Conservation (phyloP, 2,113 vertebrate species). For the Leptocoma aspasia region DNA sequence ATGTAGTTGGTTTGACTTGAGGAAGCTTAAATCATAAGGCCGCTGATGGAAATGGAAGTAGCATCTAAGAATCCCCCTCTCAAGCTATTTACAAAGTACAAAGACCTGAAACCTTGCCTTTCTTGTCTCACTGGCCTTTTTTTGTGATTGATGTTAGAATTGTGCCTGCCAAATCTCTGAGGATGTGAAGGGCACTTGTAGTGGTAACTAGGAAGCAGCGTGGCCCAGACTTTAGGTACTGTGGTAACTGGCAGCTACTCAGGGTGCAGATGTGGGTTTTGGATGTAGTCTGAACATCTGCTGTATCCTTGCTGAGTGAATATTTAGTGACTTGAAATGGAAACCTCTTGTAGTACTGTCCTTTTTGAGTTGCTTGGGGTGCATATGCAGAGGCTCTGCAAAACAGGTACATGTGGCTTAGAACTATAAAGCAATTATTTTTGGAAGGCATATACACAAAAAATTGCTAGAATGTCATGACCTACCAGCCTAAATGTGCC, state of each 20-base stretch:
- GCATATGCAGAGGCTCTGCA: neutral
- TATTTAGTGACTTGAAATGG: neutral
- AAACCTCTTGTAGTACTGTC: neutral
- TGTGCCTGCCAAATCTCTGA: neutral
- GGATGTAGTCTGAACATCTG: neutral
- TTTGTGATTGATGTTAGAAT: neutral
- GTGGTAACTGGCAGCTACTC: neutral
- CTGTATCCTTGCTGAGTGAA: neutral
- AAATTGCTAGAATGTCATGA: neutral
- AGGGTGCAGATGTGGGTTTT: neutral
- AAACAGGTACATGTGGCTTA: neutral
- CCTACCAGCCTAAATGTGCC: neutral
- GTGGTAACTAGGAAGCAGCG: fast-evolving
- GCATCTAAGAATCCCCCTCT: neutral
- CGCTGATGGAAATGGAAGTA: neutral
- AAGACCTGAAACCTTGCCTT: neutral
- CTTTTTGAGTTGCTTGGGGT: neutral
- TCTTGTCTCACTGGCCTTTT: neutral
- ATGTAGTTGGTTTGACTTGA: neutral
- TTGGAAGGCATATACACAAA: neutral
- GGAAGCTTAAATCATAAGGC: neutral
- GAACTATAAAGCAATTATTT: neutral
- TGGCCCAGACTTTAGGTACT: neutral
- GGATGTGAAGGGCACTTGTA: neutral
- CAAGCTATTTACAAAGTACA: neutral